Base-by-base conservation (phyloP, 2,113 vertebrate species). In the Miniopterus natalensis region DNA sequence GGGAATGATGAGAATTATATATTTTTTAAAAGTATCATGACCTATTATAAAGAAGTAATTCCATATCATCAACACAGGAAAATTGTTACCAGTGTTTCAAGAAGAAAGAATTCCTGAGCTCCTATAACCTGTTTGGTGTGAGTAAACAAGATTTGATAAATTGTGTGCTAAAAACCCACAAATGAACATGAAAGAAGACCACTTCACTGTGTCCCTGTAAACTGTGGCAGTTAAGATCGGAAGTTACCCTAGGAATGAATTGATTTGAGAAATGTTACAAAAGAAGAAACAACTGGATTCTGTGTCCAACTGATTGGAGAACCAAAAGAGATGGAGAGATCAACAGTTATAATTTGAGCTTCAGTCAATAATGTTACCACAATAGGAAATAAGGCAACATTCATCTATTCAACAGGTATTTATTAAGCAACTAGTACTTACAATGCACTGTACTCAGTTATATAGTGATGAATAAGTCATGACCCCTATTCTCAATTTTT, bases 341-440 rank as follows among this genome's bases (percentile, higher is more conserved):
- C 23, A 61, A 92, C 29, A 78, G 3, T n/a, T 47, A 53, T 70
- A 84, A 77, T 70, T 88, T 68, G 42, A 73, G 40, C 27, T n/a
- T 61, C 27, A 1, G 9, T 70, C 27, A 61, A 23, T n/a, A 9
- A 79, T 36, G 17, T 3, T 75, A 45, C 84, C 29, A 65, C 66
- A 40, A 73, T 47, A 79, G n/a, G 21, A 90, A 95, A 89, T 25
- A 92, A 31, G 18, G 20, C 20, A 85, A 21, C 4, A n/a, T 42
- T 61, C 23, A 75, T 81, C n/a, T 86, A 36, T 90, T 53, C n/a
- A 90, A 45, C 36, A 88, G 23, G n/a, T 77, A 70, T 63, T 88
- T 90, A 81, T 81, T 86, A 40, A 84, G 13, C 15, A 78, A 66
- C 21, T 74, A 65, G 68, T 70, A 74, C 31, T 55, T 86, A 12